Conservation (phyloP, 2,797 vertebrate species). For the Phoeniculus purpureus region DNA sequence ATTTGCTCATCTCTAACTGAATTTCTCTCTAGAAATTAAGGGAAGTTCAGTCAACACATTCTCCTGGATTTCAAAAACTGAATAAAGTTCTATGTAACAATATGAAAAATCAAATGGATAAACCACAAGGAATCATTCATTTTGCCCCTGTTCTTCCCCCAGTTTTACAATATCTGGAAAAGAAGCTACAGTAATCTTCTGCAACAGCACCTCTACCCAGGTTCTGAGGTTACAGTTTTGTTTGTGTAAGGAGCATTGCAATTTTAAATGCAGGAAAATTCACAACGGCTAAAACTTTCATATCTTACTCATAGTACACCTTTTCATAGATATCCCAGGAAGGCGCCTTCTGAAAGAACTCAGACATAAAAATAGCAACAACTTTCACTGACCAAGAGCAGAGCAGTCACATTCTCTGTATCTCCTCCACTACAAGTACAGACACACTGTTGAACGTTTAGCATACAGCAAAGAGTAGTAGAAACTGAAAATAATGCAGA, state of each 20-base stretch:
- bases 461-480: neutral
- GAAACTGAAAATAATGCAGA: neutral
- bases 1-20: neutral
- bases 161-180: neutral
- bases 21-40: neutral
- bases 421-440: neutral
- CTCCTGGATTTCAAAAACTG: neutral
- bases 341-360: neutral
- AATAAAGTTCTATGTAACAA: neutral
- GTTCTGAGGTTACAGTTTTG: neutral
- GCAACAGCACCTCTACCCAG: neutral
- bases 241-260: neutral
- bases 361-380: neutral
- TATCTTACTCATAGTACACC: neutral
- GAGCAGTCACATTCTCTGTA: neutral
- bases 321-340: neutral
- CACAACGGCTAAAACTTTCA: neutral
- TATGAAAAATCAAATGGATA: neutral
- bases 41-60: neutral
- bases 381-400: neutral
- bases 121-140: neutral
- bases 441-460: neutral
- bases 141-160: neutral
- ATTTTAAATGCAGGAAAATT: neutral
- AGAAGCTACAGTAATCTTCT: neutral